Conservation (phyloP, 2,113 vertebrate genomes). For the Sinocyclocheilus rhinocerous region DNA sequence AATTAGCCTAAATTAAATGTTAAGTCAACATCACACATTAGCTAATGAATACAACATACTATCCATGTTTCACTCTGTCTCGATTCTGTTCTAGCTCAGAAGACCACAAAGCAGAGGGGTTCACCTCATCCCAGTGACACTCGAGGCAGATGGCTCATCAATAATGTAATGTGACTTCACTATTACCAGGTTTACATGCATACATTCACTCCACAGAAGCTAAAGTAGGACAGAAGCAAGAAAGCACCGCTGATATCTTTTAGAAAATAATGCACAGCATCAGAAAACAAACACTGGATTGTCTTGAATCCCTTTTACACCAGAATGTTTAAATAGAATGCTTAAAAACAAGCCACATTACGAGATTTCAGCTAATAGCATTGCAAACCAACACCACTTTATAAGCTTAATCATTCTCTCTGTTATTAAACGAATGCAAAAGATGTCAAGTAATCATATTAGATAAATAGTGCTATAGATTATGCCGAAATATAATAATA, state of each 20-base stretch:
- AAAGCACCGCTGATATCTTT: neutral
- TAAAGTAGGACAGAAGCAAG: constrained; percentile 4
- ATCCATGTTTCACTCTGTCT: neutral
- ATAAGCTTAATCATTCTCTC: neutral
- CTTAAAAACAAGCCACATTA: neutral
- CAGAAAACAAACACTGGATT: neutral
- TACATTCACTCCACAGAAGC: neutral
- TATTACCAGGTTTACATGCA: constrained; percentile 52
- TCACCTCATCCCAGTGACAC: constrained; percentile 2
- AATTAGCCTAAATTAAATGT: neutral
- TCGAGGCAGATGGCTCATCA: constrained; percentile 70
- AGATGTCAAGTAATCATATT: neutral
- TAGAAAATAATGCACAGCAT: neutral
- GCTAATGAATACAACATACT: neutral
- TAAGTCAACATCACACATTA: neutral
- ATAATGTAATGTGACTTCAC: constrained; percentile 68
- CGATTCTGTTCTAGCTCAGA: neutral
- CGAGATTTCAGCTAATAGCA: neutral
- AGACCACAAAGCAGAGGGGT: neutral
- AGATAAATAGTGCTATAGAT: neutral
- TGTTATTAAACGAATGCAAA: neutral
- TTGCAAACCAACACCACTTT: neutral
- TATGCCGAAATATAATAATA: neutral
- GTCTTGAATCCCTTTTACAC: neutral
- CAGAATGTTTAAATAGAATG: neutral